Percentiles rank a stretch among this genome's conserved stretches.
Evolutionary conservation across 2,113 vertebrate species (phyloP).

Genomic region (Clarias batrachus): DNA sequence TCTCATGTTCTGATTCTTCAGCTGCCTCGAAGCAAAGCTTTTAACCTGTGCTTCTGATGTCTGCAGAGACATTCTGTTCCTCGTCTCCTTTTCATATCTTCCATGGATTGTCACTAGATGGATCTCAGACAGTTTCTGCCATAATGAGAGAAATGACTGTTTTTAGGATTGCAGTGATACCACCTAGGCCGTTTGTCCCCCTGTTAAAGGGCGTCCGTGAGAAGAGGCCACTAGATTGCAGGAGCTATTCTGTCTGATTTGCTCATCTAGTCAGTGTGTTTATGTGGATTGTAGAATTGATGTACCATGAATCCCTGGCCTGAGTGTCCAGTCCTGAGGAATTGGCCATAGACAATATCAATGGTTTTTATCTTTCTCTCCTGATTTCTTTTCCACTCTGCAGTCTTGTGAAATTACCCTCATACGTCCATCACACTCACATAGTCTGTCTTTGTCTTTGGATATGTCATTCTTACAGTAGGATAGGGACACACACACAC

Average conservation of each 20-base stretch:
- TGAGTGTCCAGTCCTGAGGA: slow-evolving; percentile 21
- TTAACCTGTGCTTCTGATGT: background rate
- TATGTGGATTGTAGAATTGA: slow-evolving; percentile 17
- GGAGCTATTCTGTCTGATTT: slow-evolving; percentile 11
- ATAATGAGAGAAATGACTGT: slow-evolving; percentile 19
- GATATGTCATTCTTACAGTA: background rate
- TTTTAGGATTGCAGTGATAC: background rate
- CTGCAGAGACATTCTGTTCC: slow-evolving; percentile 7
- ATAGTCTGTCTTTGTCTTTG: slow-evolving; percentile 33
- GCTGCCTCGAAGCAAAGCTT: slow-evolving; percentile 11
- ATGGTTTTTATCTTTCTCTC: background rate
- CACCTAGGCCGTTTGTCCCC: background rate
- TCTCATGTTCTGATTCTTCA: background rate
- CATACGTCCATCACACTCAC: slow-evolving; percentile 44
- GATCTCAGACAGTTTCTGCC: background rate
- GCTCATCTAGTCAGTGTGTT: slow-evolving; percentile 1
- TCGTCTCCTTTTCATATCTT: background rate
- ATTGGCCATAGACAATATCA: background rate
- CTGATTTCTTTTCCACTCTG: background rate
- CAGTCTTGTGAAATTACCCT: slow-evolving; percentile 41
- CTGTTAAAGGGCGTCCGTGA: background rate
- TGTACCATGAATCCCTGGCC: background rate
- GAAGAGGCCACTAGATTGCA: background rate
- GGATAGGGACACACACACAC: background rate
- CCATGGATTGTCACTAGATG: slow-evolving; percentile 14